These are phyloP conservation scores for Agrotis exclamationis DNA, from an alignment of 2,888 invertebrate genomes.

Conservation along the genomic window DNA sequence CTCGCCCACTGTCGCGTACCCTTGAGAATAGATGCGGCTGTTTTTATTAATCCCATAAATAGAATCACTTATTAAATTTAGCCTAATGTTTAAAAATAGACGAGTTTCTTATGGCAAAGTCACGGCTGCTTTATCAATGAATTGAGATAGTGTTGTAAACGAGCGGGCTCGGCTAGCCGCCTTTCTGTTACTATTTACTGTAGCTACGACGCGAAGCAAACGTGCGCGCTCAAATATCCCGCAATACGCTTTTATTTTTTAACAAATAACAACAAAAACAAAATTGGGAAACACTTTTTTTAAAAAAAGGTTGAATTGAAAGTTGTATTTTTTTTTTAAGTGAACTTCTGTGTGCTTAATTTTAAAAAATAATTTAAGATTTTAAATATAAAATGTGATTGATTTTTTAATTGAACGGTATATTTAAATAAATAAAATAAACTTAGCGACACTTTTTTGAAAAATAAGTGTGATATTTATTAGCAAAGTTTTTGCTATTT, in stretches of 20 bases:
- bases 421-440: constrained; percentile 13
- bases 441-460: not conserved
- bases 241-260: constrained; percentile 14
- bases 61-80: constrained; percentile 18
- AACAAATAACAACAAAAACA: constrained; percentile 3
- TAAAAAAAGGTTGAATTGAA: not conserved
- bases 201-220: constrained; percentile 48
- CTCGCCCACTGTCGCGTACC: not conserved
- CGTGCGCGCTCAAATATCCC: constrained; percentile 50
- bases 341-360: not conserved
- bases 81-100: constrained; percentile 10
- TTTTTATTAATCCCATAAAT: not conserved
- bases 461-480: constrained; percentile 9
- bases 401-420: constrained; percentile 32
- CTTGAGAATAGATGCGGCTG: not conserved
- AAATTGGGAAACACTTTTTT: not conserved
- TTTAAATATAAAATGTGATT: constrained; percentile 34
- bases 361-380: not conserved
- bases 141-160: constrained; percentile 52
- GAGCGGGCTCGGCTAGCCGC: constrained; percentile 11
- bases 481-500: constrained; percentile 2
- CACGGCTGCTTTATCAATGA: constrained; percentile 59
- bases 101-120: constrained; percentile 17
- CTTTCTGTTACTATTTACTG: constrained; percentile 43
- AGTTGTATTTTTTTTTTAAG: not conserved